Percentiles rank a stretch among this genome's conserved stretches.
These are phyloP conservation scores for Oreotrochilus melanogaster DNA, from an alignment of 2,113 vertebrate genomes.

Conservation along the genomic window DNA sequence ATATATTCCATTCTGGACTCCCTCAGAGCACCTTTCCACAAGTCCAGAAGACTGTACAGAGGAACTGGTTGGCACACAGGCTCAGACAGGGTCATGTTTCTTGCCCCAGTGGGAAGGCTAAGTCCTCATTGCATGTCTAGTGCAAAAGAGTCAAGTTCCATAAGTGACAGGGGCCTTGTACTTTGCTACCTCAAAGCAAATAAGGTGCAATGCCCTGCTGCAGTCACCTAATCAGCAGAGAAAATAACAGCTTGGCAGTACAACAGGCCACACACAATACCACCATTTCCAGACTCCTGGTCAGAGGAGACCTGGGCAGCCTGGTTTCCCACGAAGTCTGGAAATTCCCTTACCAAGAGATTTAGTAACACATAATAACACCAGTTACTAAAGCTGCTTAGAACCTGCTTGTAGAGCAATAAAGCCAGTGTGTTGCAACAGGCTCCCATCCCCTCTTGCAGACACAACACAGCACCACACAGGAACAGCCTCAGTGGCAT, in stretches of 20 bases:
- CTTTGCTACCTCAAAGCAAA: not conserved
- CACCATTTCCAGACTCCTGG: not conserved
- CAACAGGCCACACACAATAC: not conserved
- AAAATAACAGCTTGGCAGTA: not conserved
- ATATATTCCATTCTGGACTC: not conserved
- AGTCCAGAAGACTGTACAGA: not conserved
- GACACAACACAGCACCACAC: not conserved
- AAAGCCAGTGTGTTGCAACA: constrained; percentile 33
- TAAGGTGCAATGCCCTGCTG: not conserved
- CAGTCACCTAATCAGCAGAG: not conserved
- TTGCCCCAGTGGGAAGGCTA: not conserved
- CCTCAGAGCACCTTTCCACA: not conserved
- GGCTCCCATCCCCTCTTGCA: not conserved
- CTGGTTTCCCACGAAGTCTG: not conserved
- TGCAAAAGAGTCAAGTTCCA: not conserved
- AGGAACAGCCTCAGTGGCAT: constrained; percentile 49
- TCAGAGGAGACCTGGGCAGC: not conserved
- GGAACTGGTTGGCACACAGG: rapidly evolving
- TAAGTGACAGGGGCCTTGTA: not conserved
- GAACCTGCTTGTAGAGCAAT: constrained; percentile 5
- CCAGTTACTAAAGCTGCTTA: constrained; percentile 28
- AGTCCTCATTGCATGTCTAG: not conserved
- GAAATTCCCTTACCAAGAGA: not conserved
- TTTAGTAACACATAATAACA: constrained; percentile 28
- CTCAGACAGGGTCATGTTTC: not conserved